These are phyloP conservation scores for Hippocampus barbouri DNA, from an alignment of 2,113 vertebrate genomes.

Conservation along the genomic window DNA sequence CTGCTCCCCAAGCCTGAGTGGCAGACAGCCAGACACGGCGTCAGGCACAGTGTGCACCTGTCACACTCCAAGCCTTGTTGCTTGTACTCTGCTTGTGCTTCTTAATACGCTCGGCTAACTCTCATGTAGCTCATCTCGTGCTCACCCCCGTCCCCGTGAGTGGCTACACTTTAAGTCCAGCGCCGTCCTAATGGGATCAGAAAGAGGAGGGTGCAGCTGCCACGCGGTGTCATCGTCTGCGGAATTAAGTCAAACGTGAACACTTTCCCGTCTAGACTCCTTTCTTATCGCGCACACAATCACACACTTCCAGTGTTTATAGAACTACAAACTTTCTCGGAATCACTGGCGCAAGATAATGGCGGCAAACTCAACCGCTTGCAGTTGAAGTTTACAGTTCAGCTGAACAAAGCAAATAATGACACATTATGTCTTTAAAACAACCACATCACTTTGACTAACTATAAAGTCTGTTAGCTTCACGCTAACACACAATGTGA, in stretches of 20 bases:
- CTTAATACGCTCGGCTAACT: constrained; percentile 21
- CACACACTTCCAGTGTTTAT: constrained; percentile 21
- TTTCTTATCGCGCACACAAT: constrained; percentile 52
- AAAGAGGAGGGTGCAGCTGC: constrained; percentile 36
- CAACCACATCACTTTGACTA: too few species aligned
- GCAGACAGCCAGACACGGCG: constrained; percentile 21
- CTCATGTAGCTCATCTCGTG: constrained; percentile 7
- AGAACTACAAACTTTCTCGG: constrained; percentile 11
- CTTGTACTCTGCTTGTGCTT: constrained; percentile 1
- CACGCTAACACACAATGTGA: too few species aligned
- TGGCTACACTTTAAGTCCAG: constrained; percentile 26
- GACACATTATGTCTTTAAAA: too few species aligned
- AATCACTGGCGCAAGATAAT: background rate
- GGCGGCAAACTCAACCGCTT: too few species aligned
- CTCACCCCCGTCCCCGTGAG: constrained; percentile 26
- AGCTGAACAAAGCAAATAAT: too few species aligned
- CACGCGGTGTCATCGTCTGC: constrained; percentile 46
- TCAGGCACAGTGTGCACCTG: background rate
- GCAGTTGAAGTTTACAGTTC: too few species aligned
- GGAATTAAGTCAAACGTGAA: constrained; percentile 58
- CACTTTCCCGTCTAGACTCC: constrained; percentile 28
- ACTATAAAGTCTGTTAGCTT: too few species aligned
- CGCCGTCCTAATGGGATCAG: constrained; percentile 10
- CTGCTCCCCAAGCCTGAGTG: constrained; percentile 31
- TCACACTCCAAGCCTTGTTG: background rate